Evolutionary conservation across 2,888 invertebrate species (phyloP).

Genomic region (Pachliopta kotzebuea): DNA sequence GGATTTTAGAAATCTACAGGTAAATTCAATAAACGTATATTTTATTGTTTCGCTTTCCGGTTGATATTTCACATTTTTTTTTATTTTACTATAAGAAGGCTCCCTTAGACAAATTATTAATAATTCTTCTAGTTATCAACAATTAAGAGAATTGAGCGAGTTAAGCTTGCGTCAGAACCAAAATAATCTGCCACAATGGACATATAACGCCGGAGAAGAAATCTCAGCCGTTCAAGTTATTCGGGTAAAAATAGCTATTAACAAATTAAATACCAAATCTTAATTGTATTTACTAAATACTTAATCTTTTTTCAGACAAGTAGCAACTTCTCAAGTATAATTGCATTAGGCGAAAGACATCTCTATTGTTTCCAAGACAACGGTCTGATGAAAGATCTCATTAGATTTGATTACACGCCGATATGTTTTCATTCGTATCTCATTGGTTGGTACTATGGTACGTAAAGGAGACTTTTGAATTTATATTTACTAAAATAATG

Average conservation of each 20-base stretch:
- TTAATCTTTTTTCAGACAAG: conserved; percentile 73
- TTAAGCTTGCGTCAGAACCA: conserved; percentile 79
- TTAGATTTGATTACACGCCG: conserved; percentile 92
- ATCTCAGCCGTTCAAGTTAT: conserved; percentile 83
- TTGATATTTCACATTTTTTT: conserved; percentile 3
- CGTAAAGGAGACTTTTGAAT: conserved; percentile 36
- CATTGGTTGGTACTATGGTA: conserved; percentile 85
- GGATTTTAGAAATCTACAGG: conserved; percentile 93
- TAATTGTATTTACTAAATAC: neutral
- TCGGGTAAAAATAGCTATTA: conserved; percentile 51
- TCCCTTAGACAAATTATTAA: neutral
- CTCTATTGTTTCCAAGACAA: conserved; percentile 89
- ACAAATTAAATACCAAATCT: neutral
- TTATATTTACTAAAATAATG: neutral
- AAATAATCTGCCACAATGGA: conserved; percentile 88
- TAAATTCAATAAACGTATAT: conserved; percentile 51
- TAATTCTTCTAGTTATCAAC: conserved; percentile 87
- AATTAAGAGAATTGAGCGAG: conserved; percentile 86
- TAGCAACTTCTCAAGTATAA: conserved; percentile 82
- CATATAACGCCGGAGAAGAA: conserved; percentile 89
- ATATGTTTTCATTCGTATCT: conserved; percentile 87
- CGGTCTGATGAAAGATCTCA: conserved; percentile 90
- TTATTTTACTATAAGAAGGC: neutral
- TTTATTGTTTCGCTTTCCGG: no score
- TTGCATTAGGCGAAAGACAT: conserved; percentile 92